Percentiles rank a stretch among this genome's conserved stretches.
phyloP scores from a whole-genome alignment of 2,797 vertebrate genomes.

The Psittacula echo region DNA sequence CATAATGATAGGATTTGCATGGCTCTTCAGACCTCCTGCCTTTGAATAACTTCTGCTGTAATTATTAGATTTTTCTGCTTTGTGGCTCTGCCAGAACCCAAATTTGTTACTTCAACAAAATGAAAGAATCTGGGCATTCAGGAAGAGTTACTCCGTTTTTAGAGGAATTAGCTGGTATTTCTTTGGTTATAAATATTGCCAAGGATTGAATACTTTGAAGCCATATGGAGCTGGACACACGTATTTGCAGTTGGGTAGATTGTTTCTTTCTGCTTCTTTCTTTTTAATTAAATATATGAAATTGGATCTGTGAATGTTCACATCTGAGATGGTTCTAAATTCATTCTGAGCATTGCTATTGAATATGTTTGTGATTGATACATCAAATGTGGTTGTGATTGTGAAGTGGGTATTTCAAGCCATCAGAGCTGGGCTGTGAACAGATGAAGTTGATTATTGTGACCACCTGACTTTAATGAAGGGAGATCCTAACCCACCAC shows the following conservation, averaged over 20 bases:
- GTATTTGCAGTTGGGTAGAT: background rate
- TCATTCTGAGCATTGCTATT: background rate
- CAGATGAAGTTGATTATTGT: background rate
- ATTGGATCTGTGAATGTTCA: background rate
- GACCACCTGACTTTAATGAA: background rate
- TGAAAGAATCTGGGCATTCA: background rate
- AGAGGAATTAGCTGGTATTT: background rate
- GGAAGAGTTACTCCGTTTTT: background rate
- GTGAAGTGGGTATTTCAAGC: background rate
- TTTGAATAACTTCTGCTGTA: constrained; percentile 42
- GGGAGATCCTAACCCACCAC: background rate
- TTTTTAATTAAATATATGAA: background rate
- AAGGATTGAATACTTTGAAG: background rate
- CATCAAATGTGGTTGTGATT: background rate
- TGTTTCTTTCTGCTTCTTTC: background rate
- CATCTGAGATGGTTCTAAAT: background rate
- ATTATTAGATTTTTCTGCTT: constrained; percentile 5
- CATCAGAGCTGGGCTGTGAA: background rate
- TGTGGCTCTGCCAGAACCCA: background rate
- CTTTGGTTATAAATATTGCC: background rate
- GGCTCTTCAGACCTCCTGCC: constrained; percentile 18
- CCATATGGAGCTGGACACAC: background rate
- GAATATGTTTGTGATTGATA: background rate
- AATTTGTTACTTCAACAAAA: background rate
- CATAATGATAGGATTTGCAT: constrained; percentile 51